Base-by-base conservation (phyloP, 1,140 invertebrate genomes). In the Ladona fulva region DNA sequence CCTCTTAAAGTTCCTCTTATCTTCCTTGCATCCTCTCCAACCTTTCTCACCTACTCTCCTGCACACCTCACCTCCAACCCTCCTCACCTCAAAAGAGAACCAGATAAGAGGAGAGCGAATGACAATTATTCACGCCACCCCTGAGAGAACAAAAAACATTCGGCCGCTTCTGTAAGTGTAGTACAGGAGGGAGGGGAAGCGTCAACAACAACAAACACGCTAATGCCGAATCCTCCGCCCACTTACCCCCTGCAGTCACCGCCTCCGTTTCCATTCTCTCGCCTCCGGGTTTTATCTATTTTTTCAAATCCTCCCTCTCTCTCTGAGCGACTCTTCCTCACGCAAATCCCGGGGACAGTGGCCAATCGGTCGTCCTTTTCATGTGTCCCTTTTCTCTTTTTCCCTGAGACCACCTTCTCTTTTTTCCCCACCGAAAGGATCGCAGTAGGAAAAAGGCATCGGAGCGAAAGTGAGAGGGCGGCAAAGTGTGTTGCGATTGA, bases 361-460 rank as follows among this genome's bases (percentile, higher is more conserved):
- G 44, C 44, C 44, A 52, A 52, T 52, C 44, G 44, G 44, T 52
- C 44, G 52, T 66, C 52, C 52, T 66, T 66, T 66, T 66, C 52
- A 22, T 66, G 52, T 66, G 10, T 19, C 44, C 44, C 10, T 52
- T 52, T 52, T 52, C 44, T 19, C 44, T 52, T 11, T 11, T 19
- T 19, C 44, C 44, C 44, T 19, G 10, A 11, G 10, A 52, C 44
- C 44, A 11, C 44, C 44, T 52, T 19, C 52, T 66, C 12, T 12
- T 66, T 22, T 22, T 37, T 16, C 12, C 52, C 52, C n/a, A 16
- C 52, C 52, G 44, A 19, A 11, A 19, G 44, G 44, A 52, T 52
- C 10, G 19, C 44, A 52, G 44, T 52, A 19, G 44, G 10, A 19
- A 52, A 19, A 52, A 52, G 44, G 44, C n/a, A 66, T 66, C 52